These are phyloP conservation scores for Esox lucius DNA, from an alignment of 2,797 vertebrate species.

Conservation along the genomic window DNA sequence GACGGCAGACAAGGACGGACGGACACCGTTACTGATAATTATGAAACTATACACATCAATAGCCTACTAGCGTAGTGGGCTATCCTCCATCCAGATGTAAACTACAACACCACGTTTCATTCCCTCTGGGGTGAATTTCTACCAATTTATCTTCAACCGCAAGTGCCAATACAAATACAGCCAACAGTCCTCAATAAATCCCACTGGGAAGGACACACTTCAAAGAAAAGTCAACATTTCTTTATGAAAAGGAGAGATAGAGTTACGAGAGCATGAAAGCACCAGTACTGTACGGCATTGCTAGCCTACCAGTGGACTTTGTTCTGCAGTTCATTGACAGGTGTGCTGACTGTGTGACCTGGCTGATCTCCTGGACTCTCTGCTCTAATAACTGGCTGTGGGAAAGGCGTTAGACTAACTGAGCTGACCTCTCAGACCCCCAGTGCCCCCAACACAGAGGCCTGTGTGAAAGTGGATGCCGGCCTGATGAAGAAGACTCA, in stretches of 20 bases:
- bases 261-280: neutral
- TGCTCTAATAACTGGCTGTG: slow-evolving; percentile 21
- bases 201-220: slow-evolving; percentile 1
- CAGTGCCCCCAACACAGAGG: slow-evolving; percentile 26
- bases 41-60: neutral
- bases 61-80: too few relatives aligned
- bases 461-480: slow-evolving; percentile 31
- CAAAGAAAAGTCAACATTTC: neutral
- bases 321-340: neutral
- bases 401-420: slow-evolving; percentile 41
- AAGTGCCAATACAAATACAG: neutral
- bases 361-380: neutral
- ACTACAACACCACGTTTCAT: neutral
- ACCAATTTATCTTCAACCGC: slow-evolving; percentile 5
- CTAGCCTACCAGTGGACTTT: neutral
- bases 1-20: too few relatives aligned
- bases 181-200: neutral
- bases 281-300: neutral
- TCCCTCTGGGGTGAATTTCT: neutral
- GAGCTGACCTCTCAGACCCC: slow-evolving; percentile 41
- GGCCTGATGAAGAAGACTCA: slow-evolving; percentile 46
- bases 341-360: neutral
- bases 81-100: neutral
- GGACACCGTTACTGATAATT: too few relatives aligned
- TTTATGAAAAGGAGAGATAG: neutral